Percentiles rank a stretch among this genome's conserved stretches.
phyloP scores from a whole-genome alignment of 2,113 vertebrate species.

The Fulica atra region DNA sequence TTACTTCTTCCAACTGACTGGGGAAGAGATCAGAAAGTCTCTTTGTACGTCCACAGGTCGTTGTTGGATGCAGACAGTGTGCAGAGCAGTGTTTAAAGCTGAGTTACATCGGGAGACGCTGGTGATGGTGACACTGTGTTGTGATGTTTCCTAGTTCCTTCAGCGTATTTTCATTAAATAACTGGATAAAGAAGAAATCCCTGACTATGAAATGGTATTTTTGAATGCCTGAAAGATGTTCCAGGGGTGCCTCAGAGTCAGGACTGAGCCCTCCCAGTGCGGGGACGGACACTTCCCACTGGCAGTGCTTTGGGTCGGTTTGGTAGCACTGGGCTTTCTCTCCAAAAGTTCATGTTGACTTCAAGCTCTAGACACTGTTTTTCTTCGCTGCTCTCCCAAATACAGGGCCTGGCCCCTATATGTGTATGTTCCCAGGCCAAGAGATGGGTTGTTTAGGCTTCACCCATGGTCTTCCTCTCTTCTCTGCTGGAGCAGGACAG shows the following conservation, averaged over 20 bases:
- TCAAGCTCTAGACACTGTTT: neutral
- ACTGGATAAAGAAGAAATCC: neutral
- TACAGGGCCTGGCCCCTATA: neutral
- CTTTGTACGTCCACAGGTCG: neutral
- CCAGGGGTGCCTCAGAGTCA: neutral
- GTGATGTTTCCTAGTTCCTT: neutral
- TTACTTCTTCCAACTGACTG: neutral
- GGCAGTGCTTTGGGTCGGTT: neutral
- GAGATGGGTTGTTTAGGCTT: neutral
- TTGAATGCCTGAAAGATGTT: neutral
- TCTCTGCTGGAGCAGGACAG: neutral
- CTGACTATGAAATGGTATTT: neutral
- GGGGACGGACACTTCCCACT: neutral
- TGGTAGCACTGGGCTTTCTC: neutral
- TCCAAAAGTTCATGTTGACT: neutral
- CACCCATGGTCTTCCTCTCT: fast-evolving
- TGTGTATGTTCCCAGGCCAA: neutral
- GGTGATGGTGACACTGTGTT: neutral
- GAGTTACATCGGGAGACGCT: neutral
- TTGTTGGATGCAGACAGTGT: neutral
- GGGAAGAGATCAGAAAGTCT: neutral
- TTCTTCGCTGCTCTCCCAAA: neutral
- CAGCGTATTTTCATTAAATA: neutral
- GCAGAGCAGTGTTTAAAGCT: conserved; percentile 28
- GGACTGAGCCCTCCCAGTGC: neutral